Percentiles rank a stretch among this genome's conserved stretches.
Evolutionary conservation across 1,140 invertebrate species (phyloP).

Genomic region (Branchinecta lynchi): DNA sequence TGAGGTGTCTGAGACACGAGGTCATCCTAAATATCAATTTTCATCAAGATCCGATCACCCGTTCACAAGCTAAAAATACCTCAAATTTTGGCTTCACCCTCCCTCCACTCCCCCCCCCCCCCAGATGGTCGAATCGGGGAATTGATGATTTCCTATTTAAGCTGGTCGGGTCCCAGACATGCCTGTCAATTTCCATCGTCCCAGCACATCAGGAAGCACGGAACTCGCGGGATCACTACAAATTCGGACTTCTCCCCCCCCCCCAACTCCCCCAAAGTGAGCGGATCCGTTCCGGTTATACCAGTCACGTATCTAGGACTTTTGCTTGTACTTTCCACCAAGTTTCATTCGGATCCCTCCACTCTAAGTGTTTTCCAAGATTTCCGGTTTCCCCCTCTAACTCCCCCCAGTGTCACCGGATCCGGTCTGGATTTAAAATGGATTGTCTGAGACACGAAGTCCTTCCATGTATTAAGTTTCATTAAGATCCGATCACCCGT

Average conservation of each 20-base stretch:
- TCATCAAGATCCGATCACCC: no score
- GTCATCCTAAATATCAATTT: no score
- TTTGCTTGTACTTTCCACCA: background rate
- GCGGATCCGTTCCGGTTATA: background rate
- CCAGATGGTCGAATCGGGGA: background rate
- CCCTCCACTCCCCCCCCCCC: background rate
- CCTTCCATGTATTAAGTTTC: background rate
- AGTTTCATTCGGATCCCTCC: background rate
- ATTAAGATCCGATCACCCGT: constrained; percentile 7
- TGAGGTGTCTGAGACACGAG: no score
- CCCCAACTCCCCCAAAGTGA: background rate
- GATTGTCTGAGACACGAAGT: background rate
- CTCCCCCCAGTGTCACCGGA: background rate
- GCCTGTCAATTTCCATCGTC: background rate
- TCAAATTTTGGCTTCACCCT: background rate
- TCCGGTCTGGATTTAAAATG: background rate
- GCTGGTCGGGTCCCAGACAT: no score
- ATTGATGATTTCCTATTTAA: no score
- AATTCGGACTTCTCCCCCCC: background rate
- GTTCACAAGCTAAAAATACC: no score
- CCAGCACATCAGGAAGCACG: background rate
- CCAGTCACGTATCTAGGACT: background rate
- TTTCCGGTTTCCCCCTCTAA: background rate
- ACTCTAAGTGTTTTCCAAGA: background rate
- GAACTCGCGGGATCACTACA: background rate